These are phyloP conservation scores for Magallana angulata DNA, from an alignment of 1,140 invertebrate genomes.

Conservation along the genomic window DNA sequence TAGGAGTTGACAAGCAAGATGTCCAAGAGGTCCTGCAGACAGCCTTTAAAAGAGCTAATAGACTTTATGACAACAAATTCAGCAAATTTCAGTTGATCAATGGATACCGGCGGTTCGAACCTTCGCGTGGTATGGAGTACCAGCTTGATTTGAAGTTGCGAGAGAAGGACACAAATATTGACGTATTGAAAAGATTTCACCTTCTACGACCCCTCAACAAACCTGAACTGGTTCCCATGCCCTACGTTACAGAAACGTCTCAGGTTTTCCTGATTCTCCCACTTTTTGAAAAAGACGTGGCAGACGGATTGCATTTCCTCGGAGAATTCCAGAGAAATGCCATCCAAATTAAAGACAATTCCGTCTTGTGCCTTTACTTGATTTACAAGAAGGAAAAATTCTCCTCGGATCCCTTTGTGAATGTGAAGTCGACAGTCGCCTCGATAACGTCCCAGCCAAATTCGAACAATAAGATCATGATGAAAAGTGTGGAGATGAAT, in stretches of 20 bases:
- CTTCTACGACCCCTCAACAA: slow-evolving; percentile 87
- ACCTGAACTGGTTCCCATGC: slow-evolving; percentile 91
- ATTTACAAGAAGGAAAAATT: slow-evolving; percentile 67
- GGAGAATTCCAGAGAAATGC: slow-evolving; percentile 86
- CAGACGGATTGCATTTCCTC: slow-evolving; percentile 84
- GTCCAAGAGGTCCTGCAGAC: slow-evolving; percentile 85
- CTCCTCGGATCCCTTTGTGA: slow-evolving; percentile 57
- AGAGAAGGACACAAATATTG: slow-evolving; percentile 71
- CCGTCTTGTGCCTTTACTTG: slow-evolving; percentile 85
- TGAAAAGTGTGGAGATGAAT: slow-evolving; percentile 82
- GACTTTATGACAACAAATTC: slow-evolving; percentile 81
- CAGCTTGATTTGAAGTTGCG: slow-evolving; percentile 86
- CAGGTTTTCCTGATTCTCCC: slow-evolving; percentile 88
- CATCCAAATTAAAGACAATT: slow-evolving; percentile 88
- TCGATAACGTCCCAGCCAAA: slow-evolving; percentile 83
- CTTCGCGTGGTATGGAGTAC: slow-evolving; percentile 93
- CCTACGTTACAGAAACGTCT: slow-evolving; percentile 94
- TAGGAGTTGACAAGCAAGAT: slow-evolving; percentile 84
- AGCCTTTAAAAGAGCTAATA: slow-evolving; percentile 82
- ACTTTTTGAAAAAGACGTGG: slow-evolving; percentile 81
- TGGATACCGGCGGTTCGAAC: slow-evolving; percentile 92
- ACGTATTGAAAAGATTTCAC: slow-evolving; percentile 72
- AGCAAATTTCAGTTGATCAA: slow-evolving; percentile 83
- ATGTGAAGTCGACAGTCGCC: slow-evolving; percentile 80
- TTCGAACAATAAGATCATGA: slow-evolving; percentile 86